Percentiles rank a stretch among this genome's conserved stretches.
Evolutionary conservation across 2,113 vertebrate genomes (phyloP).

Genomic region (Python bivittatus): DNA sequence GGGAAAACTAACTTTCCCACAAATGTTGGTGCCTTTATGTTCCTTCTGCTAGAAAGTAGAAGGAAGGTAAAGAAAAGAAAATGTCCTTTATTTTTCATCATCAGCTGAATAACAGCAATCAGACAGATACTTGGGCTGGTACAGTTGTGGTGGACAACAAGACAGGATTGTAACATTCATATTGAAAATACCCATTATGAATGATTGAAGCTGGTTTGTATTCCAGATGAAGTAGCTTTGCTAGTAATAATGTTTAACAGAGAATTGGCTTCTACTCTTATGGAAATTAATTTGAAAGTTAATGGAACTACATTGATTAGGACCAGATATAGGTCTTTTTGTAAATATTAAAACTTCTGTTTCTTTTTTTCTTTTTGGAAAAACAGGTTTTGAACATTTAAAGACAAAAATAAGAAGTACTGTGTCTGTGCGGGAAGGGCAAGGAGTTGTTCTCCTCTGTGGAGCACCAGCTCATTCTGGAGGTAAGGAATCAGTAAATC

Average conservation of each 20-base stretch:
- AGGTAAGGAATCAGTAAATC: slow-evolving; percentile 74
- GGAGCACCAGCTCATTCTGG: slow-evolving; percentile 84
- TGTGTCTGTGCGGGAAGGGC: slow-evolving; percentile 91
- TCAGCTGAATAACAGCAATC: not conserved
- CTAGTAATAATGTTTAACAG: not conserved
- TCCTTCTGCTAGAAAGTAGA: not conserved
- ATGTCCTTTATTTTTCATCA: no score
- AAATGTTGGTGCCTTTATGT: not conserved
- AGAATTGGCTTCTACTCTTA: not conserved
- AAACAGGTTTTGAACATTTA: slow-evolving; percentile 85
- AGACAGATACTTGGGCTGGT: not conserved
- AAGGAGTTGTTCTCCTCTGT: slow-evolving; percentile 92
- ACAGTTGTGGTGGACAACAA: not conserved
- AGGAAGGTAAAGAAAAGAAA: not conserved
- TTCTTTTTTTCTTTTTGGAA: slow-evolving; percentile 40
- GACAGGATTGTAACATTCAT: no score
- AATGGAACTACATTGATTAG: not conserved
- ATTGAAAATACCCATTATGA: not conserved
- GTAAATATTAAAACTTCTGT: slow-evolving; percentile 19
- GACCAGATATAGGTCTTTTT: fast-evolving
- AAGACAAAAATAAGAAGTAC: slow-evolving; percentile 83
- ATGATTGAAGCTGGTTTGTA: not conserved
- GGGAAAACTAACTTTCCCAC: not conserved
- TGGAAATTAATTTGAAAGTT: not conserved
- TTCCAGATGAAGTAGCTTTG: not conserved